Conservation (phyloP, 2,797 vertebrate genomes). For the Poecilia picta region DNA sequence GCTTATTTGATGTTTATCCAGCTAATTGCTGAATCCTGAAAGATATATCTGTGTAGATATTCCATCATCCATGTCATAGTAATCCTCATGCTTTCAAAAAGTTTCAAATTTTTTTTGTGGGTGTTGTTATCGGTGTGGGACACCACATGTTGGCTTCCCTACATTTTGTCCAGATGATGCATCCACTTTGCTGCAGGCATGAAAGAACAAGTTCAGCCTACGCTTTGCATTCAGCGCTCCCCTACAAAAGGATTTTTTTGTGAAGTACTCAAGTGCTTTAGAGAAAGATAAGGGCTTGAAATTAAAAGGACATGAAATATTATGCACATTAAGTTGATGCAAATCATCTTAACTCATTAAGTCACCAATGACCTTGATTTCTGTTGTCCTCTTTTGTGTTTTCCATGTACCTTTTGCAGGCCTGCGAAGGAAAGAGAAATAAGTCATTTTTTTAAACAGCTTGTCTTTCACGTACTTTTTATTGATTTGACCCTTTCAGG, state of each 20-base stretch:
- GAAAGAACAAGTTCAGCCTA: constrained; percentile 6
- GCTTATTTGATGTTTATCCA: background rate
- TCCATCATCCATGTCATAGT: background rate
- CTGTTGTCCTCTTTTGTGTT: background rate
- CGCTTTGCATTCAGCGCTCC: background rate
- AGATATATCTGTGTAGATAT: too few species aligned
- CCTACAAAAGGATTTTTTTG: constrained; percentile 1
- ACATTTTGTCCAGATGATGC: constrained; percentile 11
- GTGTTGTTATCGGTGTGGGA: background rate
- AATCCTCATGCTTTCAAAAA: background rate
- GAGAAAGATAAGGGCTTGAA: background rate
- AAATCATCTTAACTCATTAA: background rate
- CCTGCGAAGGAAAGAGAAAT: background rate
- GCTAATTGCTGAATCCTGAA: background rate
- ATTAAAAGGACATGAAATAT: background rate
- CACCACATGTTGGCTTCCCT: background rate
- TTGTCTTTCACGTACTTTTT: background rate
- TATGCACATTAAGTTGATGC: background rate
- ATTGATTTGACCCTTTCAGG: constrained; percentile 1
- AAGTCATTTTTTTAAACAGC: background rate
- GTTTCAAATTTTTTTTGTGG: background rate
- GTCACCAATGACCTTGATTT: background rate
- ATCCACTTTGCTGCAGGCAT: background rate
- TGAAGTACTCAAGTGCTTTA: background rate
- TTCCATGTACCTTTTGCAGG: background rate